Conservation (phyloP, 1,140 invertebrate genomes). For the Coenobita brevimanus region DNA sequence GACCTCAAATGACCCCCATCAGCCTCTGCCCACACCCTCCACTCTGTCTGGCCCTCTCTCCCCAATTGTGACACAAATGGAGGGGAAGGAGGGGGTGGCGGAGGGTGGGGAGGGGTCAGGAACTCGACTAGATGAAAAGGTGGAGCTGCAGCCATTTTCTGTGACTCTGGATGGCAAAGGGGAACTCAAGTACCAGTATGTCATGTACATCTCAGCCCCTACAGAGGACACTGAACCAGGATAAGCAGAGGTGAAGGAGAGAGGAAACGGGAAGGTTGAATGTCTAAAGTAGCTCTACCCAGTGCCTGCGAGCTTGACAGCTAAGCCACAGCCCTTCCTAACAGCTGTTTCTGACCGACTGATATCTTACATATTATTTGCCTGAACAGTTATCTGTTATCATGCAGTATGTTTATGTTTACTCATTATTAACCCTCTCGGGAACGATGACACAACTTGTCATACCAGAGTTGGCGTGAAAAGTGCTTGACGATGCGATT, state of each 20-base stretch:
- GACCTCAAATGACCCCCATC: too few species aligned
- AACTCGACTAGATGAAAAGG: slow-evolving; percentile 30
- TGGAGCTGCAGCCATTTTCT: slow-evolving; percentile 71
- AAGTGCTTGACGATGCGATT: too few species aligned
- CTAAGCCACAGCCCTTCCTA: too few species aligned
- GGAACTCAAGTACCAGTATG: slow-evolving; percentile 58
- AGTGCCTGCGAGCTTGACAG: slow-evolving; percentile 3
- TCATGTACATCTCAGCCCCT: slow-evolving; percentile 58
- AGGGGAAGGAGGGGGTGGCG: slow-evolving; percentile 13
- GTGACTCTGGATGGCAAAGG: slow-evolving; percentile 47
- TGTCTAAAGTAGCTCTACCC: background rate
- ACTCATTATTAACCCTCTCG: too few species aligned
- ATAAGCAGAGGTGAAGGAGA: background rate
- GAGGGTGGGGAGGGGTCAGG: slow-evolving; percentile 14
- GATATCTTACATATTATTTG: too few species aligned
- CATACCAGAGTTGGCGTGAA: too few species aligned
- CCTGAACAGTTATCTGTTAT: too few species aligned
- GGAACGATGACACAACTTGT: too few species aligned
- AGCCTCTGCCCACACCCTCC: too few species aligned
- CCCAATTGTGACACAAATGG: background rate
- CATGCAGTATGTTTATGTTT: too few species aligned
- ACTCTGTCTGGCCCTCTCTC: background rate
- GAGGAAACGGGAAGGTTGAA: background rate
- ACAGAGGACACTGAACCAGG: slow-evolving; percentile 26
- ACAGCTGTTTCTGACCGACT: too few species aligned